Conservation (phyloP, 1,140 invertebrate species). For the Argopecten irradians region DNA sequence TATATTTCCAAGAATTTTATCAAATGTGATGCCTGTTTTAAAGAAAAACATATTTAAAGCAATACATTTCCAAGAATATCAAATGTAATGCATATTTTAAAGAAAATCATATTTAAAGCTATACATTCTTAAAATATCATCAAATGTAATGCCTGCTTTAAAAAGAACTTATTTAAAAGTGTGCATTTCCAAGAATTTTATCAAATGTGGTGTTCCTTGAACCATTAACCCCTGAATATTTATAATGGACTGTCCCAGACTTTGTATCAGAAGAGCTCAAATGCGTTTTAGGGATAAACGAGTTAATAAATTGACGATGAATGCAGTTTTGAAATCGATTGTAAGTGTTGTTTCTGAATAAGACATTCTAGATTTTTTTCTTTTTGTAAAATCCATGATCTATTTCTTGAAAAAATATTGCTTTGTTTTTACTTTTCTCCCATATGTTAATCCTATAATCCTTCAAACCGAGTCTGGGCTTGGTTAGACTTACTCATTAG, state of each 20-base stretch:
- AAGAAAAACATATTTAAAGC: not conserved
- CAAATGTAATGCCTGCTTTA: conserved; percentile 48
- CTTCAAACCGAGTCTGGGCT: conserved; percentile 35
- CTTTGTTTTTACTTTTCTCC: conserved; percentile 6
- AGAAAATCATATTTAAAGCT: conserved; percentile 3
- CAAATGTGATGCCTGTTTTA: conserved; percentile 48
- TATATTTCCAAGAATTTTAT: conserved; percentile 82
- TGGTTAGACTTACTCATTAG: no score
- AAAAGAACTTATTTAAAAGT: not conserved
- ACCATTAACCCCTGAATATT: no score
- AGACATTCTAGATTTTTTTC: not conserved
- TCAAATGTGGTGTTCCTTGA: conserved; percentile 60
- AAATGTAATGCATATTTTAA: not conserved
- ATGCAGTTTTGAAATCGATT: not conserved
- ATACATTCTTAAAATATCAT: conserved; percentile 82
- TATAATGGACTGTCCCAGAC: no score
- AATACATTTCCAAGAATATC: conserved; percentile 81
- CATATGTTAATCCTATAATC: conserved; percentile 37
- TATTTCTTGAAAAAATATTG: not conserved
- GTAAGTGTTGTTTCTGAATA: not conserved
- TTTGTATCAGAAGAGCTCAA: no score
- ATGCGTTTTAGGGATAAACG: not conserved
- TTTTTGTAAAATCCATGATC: not conserved
- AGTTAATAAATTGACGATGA: not conserved
- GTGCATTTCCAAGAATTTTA: conserved; percentile 81